phyloP scores from a whole-genome alignment of 2,888 invertebrate species.

The Herminia tarsipennalis region DNA sequence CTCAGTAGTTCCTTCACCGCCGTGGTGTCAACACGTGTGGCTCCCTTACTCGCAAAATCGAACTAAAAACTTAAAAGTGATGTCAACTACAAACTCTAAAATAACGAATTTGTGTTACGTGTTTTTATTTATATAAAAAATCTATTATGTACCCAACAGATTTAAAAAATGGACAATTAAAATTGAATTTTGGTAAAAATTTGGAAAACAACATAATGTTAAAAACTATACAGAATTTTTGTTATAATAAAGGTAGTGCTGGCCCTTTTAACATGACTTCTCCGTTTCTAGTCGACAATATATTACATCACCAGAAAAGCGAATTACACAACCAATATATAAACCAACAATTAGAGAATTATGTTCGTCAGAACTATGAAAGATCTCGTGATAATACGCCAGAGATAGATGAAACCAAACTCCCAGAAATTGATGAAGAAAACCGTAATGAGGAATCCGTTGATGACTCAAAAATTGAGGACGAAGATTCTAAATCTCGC shows the following conservation, averaged over 20 bases:
- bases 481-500: conserved; percentile 59
- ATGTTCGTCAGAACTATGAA: conserved; percentile 68
- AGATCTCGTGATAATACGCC: conserved; percentile 72
- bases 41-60: conserved; percentile 23
- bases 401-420: conserved; percentile 67
- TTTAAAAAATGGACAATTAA: conserved; percentile 76
- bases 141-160: conserved; percentile 80
- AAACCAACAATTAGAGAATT: conserved; percentile 80
- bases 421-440: conserved; percentile 60
- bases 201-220: conserved; percentile 80
- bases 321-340: conserved; percentile 82
- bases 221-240: conserved; percentile 78
- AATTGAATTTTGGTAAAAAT: conserved; percentile 69
- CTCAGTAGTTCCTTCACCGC: conserved; percentile 62
- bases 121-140: conserved; percentile 24
- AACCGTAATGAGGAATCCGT: conserved; percentile 53
- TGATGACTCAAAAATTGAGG: conserved; percentile 60
- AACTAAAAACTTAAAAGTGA: conserved; percentile 26
- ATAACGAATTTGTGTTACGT: conserved; percentile 27
- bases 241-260: conserved; percentile 69
- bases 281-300: conserved; percentile 87
- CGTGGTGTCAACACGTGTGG: conserved; percentile 48
- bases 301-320: conserved; percentile 85
- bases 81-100: conserved; percentile 21
- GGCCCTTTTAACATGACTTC: conserved; percentile 83